These are phyloP conservation scores for Calephelis virginiensis DNA, from an alignment of 1,140 invertebrate genomes.

Conservation along the genomic window DNA sequence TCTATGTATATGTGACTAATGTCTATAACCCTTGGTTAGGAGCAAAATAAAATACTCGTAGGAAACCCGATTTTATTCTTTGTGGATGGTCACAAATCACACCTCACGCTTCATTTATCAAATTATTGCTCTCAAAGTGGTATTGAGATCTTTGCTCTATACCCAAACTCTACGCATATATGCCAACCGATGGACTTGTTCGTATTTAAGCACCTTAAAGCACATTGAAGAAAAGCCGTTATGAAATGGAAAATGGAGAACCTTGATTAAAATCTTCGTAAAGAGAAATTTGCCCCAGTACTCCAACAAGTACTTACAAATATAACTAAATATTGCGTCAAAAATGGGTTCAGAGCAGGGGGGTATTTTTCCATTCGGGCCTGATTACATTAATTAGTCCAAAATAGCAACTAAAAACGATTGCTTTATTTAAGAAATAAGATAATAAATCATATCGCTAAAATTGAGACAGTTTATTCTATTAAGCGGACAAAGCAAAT, in stretches of 20 bases:
- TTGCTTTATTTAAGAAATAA: no score
- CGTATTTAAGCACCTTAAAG: slow-evolving; percentile 56
- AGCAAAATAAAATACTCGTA: slow-evolving; percentile 35
- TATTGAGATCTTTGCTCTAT: slow-evolving; percentile 50
- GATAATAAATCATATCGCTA: no score
- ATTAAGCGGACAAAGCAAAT: no score
- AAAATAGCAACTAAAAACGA: neutral
- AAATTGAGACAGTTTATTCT: no score
- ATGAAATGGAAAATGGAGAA: slow-evolving; percentile 37
- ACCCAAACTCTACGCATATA: slow-evolving; percentile 62
- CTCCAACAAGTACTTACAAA: slow-evolving; percentile 22
- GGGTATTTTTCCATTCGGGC: slow-evolving; percentile 23
- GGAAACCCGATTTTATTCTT: slow-evolving; percentile 51
- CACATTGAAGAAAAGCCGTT: slow-evolving; percentile 42
- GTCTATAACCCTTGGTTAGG: slow-evolving; percentile 46
- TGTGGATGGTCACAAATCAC: slow-evolving; percentile 50
- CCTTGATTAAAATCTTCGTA: slow-evolving; percentile 23
- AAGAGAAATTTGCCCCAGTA: slow-evolving; percentile 33
- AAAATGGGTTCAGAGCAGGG: slow-evolving; percentile 24
- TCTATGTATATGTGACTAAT: slow-evolving; percentile 62
- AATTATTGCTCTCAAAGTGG: slow-evolving; percentile 39
- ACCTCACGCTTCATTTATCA: slow-evolving; percentile 39
- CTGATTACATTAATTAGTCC: slow-evolving; percentile 23
- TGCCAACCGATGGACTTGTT: slow-evolving; percentile 60
- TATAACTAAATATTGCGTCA: slow-evolving; percentile 19